Evolutionary conservation across 2,113 vertebrate species (phyloP).

Genomic region (Pelmatolapia mariae): DNA sequence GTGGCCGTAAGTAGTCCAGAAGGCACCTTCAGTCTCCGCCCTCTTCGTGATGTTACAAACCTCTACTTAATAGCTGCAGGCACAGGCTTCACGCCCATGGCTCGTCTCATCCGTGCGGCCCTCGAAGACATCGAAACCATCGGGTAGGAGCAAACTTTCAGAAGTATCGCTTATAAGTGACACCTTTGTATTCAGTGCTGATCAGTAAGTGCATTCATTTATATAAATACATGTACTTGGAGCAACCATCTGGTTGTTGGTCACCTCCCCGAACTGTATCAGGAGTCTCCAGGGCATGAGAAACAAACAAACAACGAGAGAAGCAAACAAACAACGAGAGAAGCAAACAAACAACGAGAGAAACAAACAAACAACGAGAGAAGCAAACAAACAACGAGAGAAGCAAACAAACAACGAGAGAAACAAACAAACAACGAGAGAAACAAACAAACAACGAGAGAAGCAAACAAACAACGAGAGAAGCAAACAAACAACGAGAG

Average conservation of each 20-base stretch:
- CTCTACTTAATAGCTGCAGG: slow-evolving; percentile 89
- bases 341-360: fast-evolving
- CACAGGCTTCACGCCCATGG: slow-evolving; percentile 95
- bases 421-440: fast-evolving
- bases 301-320: fast-evolving
- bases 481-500: fast-evolving
- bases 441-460: fast-evolving
- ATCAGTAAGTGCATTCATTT: not conserved
- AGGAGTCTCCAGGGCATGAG: not conserved
- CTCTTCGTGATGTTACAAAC: slow-evolving; percentile 76
- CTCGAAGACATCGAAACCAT: slow-evolving; percentile 69
- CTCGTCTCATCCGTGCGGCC: slow-evolving; percentile 77
- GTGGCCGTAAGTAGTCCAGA: slow-evolving; percentile 82
- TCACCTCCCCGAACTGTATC: not conserved
- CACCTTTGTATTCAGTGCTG: not conserved
- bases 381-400: fast-evolving
- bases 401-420: fast-evolving
- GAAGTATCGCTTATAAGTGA: fast-evolving
- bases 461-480: fast-evolving
- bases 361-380: fast-evolving
- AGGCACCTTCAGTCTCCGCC: slow-evolving; percentile 78
- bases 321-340: fast-evolving
- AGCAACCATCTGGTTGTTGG: not conserved
- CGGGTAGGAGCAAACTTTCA: slow-evolving; percentile 59
- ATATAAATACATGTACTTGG: not conserved